phyloP scores from a whole-genome alignment of 2,888 invertebrate genomes.

The Sphinx pinastri region DNA sequence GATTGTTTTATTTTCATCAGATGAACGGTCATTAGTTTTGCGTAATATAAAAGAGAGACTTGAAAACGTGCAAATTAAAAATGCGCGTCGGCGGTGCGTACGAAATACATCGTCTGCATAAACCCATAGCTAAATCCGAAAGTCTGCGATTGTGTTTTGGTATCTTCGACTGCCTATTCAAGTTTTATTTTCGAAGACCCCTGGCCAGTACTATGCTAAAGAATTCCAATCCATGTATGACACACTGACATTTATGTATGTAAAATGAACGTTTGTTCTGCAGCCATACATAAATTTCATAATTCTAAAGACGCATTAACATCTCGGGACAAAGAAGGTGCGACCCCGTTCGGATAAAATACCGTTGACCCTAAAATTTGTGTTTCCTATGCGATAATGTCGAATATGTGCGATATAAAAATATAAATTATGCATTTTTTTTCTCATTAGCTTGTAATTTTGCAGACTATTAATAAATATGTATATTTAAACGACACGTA shows the following conservation, averaged over 20 bases:
- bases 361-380: background rate
- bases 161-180: too few species aligned
- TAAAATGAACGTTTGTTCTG: background rate
- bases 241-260: background rate
- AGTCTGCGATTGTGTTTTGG: too few species aligned
- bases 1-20: too few species aligned
- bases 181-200: too few species aligned
- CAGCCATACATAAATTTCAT: slow-evolving; percentile 1
- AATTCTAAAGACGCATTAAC: slow-evolving; percentile 11
- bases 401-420: background rate
- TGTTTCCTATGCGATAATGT: background rate
- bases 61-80: too few species aligned
- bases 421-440: background rate
- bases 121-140: too few species aligned
- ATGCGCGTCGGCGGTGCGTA: too few species aligned
- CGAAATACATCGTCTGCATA: too few species aligned
- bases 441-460: background rate
- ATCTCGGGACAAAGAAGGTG: slow-evolving; percentile 8
- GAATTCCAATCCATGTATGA: background rate
- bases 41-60: too few species aligned
- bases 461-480: background rate
- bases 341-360: slow-evolving; percentile 8
- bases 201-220: background rate
- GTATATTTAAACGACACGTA: background rate
- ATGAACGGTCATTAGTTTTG: too few species aligned